A percentile compares a stretch with the other conserved stretches of the same genome.
Conservation (phyloP, 2,888 invertebrate genomes). For the Temnothorax ravouxi region DNA sequence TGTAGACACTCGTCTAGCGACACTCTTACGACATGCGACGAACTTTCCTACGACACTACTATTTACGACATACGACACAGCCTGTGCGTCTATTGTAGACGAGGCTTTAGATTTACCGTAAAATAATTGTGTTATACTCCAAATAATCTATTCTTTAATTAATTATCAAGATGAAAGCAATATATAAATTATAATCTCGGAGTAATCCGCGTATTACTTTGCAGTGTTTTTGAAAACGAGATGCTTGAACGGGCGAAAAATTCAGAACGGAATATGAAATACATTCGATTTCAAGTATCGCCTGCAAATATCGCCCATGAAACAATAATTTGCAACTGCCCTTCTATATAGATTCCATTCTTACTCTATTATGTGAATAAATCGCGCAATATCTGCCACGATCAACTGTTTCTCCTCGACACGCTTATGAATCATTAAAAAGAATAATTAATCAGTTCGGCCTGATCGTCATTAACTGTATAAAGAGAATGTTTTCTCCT, state of each 20-base stretch:
- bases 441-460: not conserved
- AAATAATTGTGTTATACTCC: not conserved
- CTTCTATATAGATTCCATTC: not conserved
- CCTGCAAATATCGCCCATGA: too few relatives aligned
- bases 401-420: not conserved
- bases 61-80: too few relatives aligned
- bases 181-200: not conserved
- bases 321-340: not conserved
- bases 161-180: not conserved
- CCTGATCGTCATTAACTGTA: not conserved
- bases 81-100: too few relatives aligned
- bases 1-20: too few relatives aligned
- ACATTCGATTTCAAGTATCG: not conserved
- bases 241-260: not conserved
- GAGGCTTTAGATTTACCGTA: too few relatives aligned
- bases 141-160: not conserved
- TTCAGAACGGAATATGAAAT: not conserved
- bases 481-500: not conserved
- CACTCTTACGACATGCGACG: too few relatives aligned
- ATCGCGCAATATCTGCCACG: not conserved
- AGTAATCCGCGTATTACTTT: not conserved
- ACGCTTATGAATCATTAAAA: not conserved
- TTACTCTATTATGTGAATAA: not conserved
- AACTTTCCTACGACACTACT: too few relatives aligned
- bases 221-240: not conserved